Base-by-base conservation (phyloP, 2,888 invertebrate genomes). In the Caenorhabditis becei region DNA sequence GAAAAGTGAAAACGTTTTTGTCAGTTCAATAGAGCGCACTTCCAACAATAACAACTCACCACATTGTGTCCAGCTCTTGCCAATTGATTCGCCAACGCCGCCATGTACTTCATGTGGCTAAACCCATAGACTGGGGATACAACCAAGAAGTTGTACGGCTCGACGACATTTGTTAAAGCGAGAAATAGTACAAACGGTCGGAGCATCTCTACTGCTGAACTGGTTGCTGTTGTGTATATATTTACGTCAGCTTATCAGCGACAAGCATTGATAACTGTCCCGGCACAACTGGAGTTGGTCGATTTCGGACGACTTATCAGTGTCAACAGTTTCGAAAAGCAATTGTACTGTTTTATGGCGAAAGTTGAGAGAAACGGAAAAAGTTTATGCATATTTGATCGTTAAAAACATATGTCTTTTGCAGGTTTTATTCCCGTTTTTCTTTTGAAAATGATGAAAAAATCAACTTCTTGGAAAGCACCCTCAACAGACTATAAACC, bases 31-130 rank as follows among this genome's bases (percentile, higher is more conserved):
- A 7, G 4, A 10, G 32, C 32, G 5, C 32, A 32, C 4, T 32
- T 32, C 5, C 32, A 7, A 32, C 10, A n/a, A n/a, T n/a, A 10
- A 32, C 26, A 32, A 41, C 67, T 44, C 14, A 82, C 82, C 58
- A 82, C 82, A 54, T 79, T 23, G 63, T 82, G 82, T 20, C 82
- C 82, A 24, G 82, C 82, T 18, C 75, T 71, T 11, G 70, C 82
- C 8, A 82, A 47, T 26, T 58, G 78, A 37, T 82, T 79, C 18
- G 82, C 82, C 4, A 82, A 54, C 0, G 47, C 53, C 10, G 78
- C 82, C 59, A 82, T 74, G 28, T 59, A 78, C 51, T 79, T 82
- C 62, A 72, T 67, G 41, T 82, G 82, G 16, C 78, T 79, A 24
- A 74, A 79, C 5, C 70, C 74, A 35, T 65, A 82, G 3, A 72